A percentile compares a stretch with the other conserved stretches of the same genome.
Evolutionary conservation across 2,797 vertebrate genomes (phyloP).

Genomic region (Sebastes variabilis): DNA sequence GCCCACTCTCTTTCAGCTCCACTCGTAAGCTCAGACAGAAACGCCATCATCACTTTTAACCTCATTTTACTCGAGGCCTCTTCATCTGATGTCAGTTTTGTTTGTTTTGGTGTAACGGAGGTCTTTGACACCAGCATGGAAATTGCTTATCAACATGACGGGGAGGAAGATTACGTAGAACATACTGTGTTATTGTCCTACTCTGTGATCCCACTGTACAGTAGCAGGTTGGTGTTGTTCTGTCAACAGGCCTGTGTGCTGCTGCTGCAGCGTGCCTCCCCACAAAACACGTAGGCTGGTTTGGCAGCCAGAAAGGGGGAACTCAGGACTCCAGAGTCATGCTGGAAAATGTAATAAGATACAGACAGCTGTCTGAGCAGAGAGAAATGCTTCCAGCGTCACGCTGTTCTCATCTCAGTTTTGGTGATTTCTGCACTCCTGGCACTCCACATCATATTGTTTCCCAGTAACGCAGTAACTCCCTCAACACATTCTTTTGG

Average conservation of each 20-base stretch:
- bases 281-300: conserved; percentile 57
- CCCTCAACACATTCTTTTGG: not conserved
- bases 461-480: conserved; percentile 20
- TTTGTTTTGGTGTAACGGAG: not conserved
- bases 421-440: conserved; percentile 22
- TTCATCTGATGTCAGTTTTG: not conserved
- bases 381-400: conserved; percentile 52
- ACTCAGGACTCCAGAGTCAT: conserved; percentile 61
- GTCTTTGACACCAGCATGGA: not conserved
- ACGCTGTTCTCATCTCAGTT: conserved; percentile 41
- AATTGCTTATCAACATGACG: not conserved
- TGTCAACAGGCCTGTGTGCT: conserved; percentile 33
- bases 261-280: conserved; percentile 32
- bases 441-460: not conserved
- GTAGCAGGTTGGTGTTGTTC: conserved; percentile 31
- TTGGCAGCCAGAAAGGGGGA: conserved; percentile 64
- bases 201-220: conserved; percentile 1
- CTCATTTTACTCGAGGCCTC: not conserved
- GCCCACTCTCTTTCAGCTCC: conserved; percentile 4
- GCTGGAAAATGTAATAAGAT: conserved; percentile 82
- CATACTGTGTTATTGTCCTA: not conserved
- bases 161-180: not conserved
- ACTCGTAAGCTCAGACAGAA: conserved; percentile 4
- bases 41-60: not conserved
- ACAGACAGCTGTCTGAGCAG: conserved; percentile 66